phyloP scores from a whole-genome alignment of 2,888 invertebrate genomes.

The Spodoptera exigua region DNA sequence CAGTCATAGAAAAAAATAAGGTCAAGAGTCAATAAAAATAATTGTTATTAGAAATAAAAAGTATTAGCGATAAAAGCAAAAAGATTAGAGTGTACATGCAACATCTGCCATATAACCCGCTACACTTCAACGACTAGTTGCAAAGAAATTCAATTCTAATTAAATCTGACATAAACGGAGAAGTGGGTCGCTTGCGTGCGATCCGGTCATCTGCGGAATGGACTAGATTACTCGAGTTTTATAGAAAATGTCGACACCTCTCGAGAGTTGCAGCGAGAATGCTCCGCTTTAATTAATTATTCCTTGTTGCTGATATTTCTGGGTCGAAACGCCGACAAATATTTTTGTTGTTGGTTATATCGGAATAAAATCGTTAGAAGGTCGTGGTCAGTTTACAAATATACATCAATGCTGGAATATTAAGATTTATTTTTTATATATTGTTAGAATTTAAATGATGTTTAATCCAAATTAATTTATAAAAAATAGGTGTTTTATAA shows the following conservation, averaged over 20 bases:
- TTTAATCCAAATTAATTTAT: no score
- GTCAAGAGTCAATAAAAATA: no score
- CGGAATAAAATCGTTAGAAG: no score
- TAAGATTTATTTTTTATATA: no score
- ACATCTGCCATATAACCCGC: constrained; percentile 13
- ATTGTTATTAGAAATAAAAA: no score
- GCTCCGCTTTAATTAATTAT: constrained; percentile 53
- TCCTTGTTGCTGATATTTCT: constrained; percentile 35
- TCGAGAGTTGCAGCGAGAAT: constrained; percentile 27
- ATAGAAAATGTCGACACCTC: constrained; percentile 52
- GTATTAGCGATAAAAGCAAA: no score
- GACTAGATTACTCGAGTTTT: constrained; percentile 52
- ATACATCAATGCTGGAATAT: no score
- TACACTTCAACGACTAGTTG: constrained; percentile 11
- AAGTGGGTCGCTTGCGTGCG: constrained; percentile 57
- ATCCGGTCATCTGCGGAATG: constrained; percentile 51
- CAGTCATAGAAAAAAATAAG: no score
- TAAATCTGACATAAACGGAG: constrained; percentile 52
- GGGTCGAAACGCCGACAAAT: constrained; percentile 1
- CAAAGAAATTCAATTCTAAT: constrained; percentile 59
- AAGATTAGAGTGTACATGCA: not conserved
- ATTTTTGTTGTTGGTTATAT: not conserved
- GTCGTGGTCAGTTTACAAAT: constrained; percentile 20
- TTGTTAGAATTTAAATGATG: no score
- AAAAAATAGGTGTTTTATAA: no score